Base-by-base conservation (phyloP, 2,888 invertebrate genomes). In the Mystacides longicornis region DNA sequence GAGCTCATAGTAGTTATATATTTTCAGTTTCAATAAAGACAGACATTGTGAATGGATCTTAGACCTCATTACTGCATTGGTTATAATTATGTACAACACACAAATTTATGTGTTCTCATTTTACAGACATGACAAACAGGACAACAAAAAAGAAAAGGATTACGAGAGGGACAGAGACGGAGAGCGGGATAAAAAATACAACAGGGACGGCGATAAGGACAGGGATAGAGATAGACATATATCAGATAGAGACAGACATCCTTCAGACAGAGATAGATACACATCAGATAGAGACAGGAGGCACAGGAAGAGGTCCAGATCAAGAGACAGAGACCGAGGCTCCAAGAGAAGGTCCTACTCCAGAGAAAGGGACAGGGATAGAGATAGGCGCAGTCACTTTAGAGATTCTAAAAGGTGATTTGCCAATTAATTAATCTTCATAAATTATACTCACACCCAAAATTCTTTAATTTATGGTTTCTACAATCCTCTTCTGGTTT, bases 201-300 rank as follows among this genome's bases (percentile, higher is more conserved):
- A 67, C 14, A 65, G 67, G n/a, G 68, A 69, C 18, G 63, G 69
- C 2, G 67, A 69, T 54, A 65, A 69, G 3, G 69, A 62, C 20
- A 58, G 61, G 31, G 59, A 62, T 11, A 45, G 51, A 19, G 45
- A 51, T n/a, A 49, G 43, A n/a, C n/a, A n/a, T n/a, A n/a, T n/a
- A n/a, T n/a, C n/a, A n/a, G n/a, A n/a, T n/a, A n/a, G n/a, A n/a
- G n/a, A 27, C 11, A 37, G 37, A 37, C 37, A 37, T 37, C 3
- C 37, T 3, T 37, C 37, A 37, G 54, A 70, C 51, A 65, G 60
- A 31, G 70, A 70, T 58, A 62, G 61, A 23, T 31, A 50, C 33
- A n/a, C n/a, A n/a, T n/a, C n/a, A n/a, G n/a, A n/a, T n/a, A n/a
- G n/a, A n/a, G n/a, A n/a, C n/a, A n/a, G n/a, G n/a, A 65, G 70